A percentile compares a stretch with the other conserved stretches of the same genome.
Conservation (phyloP, 2,888 invertebrate genomes). For the Tethea ocularis region DNA sequence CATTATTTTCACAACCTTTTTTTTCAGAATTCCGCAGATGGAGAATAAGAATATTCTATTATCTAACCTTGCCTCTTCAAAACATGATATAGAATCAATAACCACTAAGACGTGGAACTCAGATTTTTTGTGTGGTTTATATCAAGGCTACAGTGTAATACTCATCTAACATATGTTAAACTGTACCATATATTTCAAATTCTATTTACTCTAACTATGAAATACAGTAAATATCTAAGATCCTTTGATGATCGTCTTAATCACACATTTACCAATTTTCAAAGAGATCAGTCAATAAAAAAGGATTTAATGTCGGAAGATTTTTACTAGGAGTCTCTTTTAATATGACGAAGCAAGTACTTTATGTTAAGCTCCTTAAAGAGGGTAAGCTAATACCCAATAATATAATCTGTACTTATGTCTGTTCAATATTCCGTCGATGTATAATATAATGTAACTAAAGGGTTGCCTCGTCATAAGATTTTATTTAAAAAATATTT, state of each 20-base stretch:
- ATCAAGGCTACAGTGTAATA: too few species aligned
- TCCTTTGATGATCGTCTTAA: background rate
- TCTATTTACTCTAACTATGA: too few species aligned
- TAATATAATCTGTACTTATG: background rate
- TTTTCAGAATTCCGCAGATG: slow-evolving; percentile 19
- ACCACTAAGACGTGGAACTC: too few species aligned
- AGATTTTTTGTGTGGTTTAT: too few species aligned
- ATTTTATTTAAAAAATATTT: too few species aligned
- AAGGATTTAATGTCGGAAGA: background rate
- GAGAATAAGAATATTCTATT: slow-evolving; percentile 5
- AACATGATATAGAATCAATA: background rate
- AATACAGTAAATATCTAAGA: background rate
- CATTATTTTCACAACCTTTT: slow-evolving; percentile 25
- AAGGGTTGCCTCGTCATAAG: too few species aligned
- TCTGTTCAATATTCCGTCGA: background rate
- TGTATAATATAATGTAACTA: background rate
- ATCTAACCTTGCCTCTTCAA: background rate
- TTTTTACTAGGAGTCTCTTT: background rate
- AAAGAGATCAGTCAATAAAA: background rate
- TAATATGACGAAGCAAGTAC: background rate
- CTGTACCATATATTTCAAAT: too few species aligned
- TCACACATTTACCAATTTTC: background rate
- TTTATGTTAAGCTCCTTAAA: slow-evolving; percentile 1
- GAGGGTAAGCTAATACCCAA: background rate
- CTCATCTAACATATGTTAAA: too few species aligned